phyloP scores from a whole-genome alignment of 2,113 vertebrate species.

The Dascyllus trimaculatus region DNA sequence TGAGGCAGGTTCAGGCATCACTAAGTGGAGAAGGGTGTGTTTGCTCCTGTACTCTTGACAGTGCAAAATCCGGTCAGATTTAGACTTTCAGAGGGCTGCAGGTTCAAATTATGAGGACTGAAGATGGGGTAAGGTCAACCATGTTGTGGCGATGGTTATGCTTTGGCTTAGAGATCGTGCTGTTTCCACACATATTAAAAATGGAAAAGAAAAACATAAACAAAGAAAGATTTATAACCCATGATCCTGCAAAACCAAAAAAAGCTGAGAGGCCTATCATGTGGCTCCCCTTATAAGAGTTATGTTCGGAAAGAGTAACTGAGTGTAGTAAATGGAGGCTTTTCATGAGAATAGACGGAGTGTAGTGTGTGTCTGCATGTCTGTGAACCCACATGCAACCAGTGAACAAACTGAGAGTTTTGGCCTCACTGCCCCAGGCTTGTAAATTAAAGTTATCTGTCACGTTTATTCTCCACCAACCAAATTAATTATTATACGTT shows the following conservation, averaged over 20 bases:
- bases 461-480: slow-evolving; percentile 6
- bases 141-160: not conserved
- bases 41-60: slow-evolving; percentile 2
- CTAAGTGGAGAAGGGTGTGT: slow-evolving; percentile 10
- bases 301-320: slow-evolving; percentile 2
- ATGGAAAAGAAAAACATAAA: not conserved
- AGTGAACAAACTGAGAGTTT: slow-evolving; percentile 14
- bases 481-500: slow-evolving; percentile 14
- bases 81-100: slow-evolving; percentile 3
- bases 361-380: not conserved
- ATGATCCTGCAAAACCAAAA: not conserved
- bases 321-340: slow-evolving; percentile 1
- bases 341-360: not conserved
- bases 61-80: slow-evolving; percentile 27
- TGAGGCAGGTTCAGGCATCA: slow-evolving; percentile 58
- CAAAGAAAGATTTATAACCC: slow-evolving; percentile 3
- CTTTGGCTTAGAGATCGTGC: not conserved
- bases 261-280: not conserved
- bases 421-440: slow-evolving; percentile 1
- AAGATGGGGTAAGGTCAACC: not conserved
- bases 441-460: slow-evolving; percentile 5
- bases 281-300: slow-evolving; percentile 13
- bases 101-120: not conserved
- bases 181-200: not conserved
- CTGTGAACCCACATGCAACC: not conserved